Evolutionary conservation across 2,113 vertebrate genomes (phyloP).

Genomic region (Gnathonemus echidnorhynchus): DNA sequence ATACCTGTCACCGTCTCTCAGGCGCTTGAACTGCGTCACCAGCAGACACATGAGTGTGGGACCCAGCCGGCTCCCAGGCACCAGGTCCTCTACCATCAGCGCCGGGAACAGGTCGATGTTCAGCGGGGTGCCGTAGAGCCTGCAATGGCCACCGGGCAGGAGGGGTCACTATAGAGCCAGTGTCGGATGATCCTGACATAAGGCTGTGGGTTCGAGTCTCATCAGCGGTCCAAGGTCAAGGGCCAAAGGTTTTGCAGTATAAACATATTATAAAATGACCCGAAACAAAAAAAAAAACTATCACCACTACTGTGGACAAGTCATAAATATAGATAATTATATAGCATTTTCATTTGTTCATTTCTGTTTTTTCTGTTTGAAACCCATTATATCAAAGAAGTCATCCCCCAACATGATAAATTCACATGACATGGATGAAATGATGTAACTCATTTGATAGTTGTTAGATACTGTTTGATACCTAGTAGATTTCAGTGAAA

Average conservation of each 20-base stretch:
- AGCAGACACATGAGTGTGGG: conserved; percentile 92
- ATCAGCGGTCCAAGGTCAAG: neutral
- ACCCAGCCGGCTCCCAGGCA: conserved; percentile 86
- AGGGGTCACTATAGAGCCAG: neutral
- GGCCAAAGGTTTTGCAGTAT: neutral
- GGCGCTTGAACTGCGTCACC: conserved; percentile 76
- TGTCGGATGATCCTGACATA: neutral
- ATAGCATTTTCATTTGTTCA: neutral
- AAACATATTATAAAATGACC: neutral
- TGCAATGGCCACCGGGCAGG: conserved; percentile 31
- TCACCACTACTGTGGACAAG: neutral
- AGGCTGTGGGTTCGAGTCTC: neutral
- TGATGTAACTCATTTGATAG: neutral
- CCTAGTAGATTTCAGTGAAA: neutral
- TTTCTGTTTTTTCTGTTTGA: neutral
- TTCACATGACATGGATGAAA: neutral
- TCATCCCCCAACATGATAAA: neutral
- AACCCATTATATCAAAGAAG: neutral
- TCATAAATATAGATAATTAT: neutral
- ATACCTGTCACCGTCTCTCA: conserved; percentile 91
- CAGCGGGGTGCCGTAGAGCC: conserved; percentile 84
- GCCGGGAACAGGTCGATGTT: conserved; percentile 94
- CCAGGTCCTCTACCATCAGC: conserved; percentile 89
- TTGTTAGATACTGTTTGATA: neutral
- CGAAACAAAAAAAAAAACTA: neutral